Percentiles rank a stretch among this genome's conserved stretches.
phyloP scores from a whole-genome alignment of 1,140 invertebrate genomes.

The Procambarus virginalis region DNA sequence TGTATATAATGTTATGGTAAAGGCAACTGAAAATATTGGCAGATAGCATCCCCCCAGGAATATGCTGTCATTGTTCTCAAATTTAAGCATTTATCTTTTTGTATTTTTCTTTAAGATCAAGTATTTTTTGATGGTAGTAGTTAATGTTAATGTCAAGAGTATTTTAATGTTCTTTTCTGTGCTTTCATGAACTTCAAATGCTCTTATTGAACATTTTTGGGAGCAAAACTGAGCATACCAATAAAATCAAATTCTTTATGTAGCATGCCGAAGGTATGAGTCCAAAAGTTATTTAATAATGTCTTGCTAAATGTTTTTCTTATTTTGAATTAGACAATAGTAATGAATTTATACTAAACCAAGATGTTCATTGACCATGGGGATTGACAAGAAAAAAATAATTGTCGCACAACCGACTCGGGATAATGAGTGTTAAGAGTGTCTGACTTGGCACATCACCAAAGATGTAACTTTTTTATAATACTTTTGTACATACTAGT shows the following conservation, averaged over 20 bases:
- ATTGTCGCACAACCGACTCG: constrained; percentile 42
- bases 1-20: constrained; percentile 23
- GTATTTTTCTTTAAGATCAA: background rate
- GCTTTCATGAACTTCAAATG: background rate
- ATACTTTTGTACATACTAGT: constrained; percentile 58
- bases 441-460: constrained; percentile 51
- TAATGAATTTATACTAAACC: background rate
- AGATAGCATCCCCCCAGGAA: constrained; percentile 24
- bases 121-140: background rate
- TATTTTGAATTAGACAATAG: background rate
- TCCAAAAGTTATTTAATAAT: background rate
- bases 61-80: constrained; percentile 20
- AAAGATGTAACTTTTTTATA: constrained; percentile 59
- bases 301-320: background rate
- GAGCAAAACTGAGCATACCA: background rate
- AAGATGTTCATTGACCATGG: background rate
- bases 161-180: background rate
- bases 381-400: constrained; percentile 1
- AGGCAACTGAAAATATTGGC: background rate
- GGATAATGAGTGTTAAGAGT: constrained; percentile 23
- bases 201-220: background rate
- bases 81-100: constrained; percentile 4
- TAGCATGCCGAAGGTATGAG: background rate
- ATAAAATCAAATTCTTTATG: background rate
- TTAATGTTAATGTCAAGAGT: background rate